These are phyloP conservation scores for Scaptomyza hsui DNA, from an alignment of 1,140 invertebrate species.

Conservation along the genomic window DNA sequence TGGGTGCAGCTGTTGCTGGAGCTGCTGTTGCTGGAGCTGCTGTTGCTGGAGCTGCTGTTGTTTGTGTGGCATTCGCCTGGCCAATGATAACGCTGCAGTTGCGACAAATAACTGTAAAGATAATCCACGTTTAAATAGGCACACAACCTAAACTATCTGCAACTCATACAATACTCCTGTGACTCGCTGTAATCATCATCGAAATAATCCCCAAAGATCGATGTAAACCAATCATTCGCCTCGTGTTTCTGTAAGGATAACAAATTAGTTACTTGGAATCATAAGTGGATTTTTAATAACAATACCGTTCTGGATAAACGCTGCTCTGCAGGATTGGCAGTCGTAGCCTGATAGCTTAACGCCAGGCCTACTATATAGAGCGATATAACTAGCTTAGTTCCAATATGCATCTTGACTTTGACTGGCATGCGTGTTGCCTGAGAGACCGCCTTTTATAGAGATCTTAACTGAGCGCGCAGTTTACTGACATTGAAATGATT, in stretches of 20 bases:
- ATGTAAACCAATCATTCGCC: constrained; percentile 40
- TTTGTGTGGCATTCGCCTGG: constrained; percentile 2
- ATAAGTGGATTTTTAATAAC: not conserved
- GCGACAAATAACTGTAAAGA: constrained; percentile 48
- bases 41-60: not conserved
- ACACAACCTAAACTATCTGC: not conserved
- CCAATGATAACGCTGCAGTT: constrained; percentile 65
- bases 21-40: not conserved
- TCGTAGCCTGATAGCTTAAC: not conserved
- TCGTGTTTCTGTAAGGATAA: constrained; percentile 28
- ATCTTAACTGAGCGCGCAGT: not conserved
- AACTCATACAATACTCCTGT: constrained; percentile 50
- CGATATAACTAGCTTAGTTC: constrained; percentile 25
- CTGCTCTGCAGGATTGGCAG: constrained; percentile 23
- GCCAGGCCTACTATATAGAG: constrained; percentile 32
- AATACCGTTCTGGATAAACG: constrained; percentile 29
- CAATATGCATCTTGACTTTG: constrained; percentile 45
- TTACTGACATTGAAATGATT: not conserved
- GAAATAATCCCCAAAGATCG: constrained; percentile 27
- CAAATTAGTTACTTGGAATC: not conserved
- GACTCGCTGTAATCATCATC: constrained; percentile 26
- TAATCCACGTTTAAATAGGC: not conserved
- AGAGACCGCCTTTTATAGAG: constrained; percentile 51
- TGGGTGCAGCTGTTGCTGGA: not conserved
- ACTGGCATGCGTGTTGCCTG: constrained; percentile 29